A percentile compares a stretch with the other conserved stretches of the same genome.
Conservation (phyloP, 2,797 vertebrate species). For the Sorex maritimensis region DNA sequence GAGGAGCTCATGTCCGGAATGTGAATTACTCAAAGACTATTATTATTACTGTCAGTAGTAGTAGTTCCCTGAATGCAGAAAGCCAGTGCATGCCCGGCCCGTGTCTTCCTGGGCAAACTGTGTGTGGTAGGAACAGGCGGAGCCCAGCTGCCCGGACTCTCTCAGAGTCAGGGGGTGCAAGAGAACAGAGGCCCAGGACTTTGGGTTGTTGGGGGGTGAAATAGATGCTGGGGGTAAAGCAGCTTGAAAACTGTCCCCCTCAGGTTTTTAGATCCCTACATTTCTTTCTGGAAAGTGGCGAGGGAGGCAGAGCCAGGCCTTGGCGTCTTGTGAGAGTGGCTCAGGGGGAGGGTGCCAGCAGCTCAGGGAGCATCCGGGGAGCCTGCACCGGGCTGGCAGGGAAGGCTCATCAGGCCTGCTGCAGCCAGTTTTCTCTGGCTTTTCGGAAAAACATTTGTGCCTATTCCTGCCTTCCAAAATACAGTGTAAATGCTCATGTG, state of each 20-base stretch:
- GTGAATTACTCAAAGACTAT: constrained; percentile 23
- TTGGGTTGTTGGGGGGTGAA: not conserved
- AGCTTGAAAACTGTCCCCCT: not conserved
- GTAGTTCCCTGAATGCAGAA: constrained; percentile 18
- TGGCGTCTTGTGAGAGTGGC: not conserved
- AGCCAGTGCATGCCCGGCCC: not conserved
- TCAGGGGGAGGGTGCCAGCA: not conserved
- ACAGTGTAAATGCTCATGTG: constrained; percentile 31
- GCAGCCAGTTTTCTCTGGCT: constrained; percentile 66
- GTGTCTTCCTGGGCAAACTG: not conserved
- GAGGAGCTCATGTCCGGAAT: constrained; percentile 37
- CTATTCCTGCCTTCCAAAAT: constrained; percentile 71
- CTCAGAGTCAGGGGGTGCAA: not conserved
- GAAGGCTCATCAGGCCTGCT: constrained; percentile 48
- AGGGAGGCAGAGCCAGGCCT: too few species aligned
- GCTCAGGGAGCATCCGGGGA: constrained; percentile 11
- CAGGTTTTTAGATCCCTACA: not conserved
- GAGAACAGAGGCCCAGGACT: not conserved
- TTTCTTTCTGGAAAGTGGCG: constrained; percentile 32
- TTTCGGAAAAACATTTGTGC: constrained; percentile 70
- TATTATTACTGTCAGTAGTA: too few species aligned
- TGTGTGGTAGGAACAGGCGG: not conserved
- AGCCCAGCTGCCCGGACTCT: not conserved
- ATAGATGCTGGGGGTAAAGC: not conserved
- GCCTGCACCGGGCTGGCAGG: not conserved